Evolutionary conservation across 2,888 invertebrate genomes (phyloP), one percentile per base, ranked within the genome.

Genomic region (Cryptocheilus praepositus): DNA sequence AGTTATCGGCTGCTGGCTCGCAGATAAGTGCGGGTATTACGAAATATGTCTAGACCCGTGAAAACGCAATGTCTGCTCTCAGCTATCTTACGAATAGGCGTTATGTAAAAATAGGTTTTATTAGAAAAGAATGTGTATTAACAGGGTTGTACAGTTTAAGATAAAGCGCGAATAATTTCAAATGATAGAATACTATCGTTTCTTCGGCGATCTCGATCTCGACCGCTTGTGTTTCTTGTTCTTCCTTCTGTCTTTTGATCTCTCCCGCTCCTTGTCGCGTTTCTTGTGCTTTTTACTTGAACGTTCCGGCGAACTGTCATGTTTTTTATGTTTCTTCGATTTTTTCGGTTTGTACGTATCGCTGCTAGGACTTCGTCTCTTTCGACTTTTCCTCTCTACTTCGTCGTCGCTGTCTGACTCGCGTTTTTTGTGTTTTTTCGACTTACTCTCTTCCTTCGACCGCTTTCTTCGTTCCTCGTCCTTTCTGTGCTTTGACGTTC

Each of bases 181-280:
- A 19, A 55, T 43, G 64, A 70, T 54, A 55, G 62, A 61, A 72
- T 64, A 76, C 55, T 69, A 81, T 71, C 78, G 78, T 46, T 58
- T 78, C 8, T 45, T 57, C 2, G 11, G 62, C 2, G 75, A 79
- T 58, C 71, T 66, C n/a, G 81, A 77, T 22, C 71, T 69, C 16
- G 77, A 76, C 61, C 58, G 54, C 51, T 71, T 79, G 25, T 77
- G 76, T 68, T 77, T 86, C 36, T 81, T 85, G 87, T 90, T 88
- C 78, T 90, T 91, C 76, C 89, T 82, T 92, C n/a, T n/a, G n/a
- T n/a, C n/a, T n/a, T n/a, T n/a, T n/a, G n/a, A n/a, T n/a, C n/a
- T n/a, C n/a, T n/a, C 91, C 70, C 91, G 90, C 2, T 92, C 92
- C 80, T 91, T 92, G 66, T 92, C 89, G 75, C 91, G 92, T 78